Percentiles rank a stretch among this genome's conserved stretches.
phyloP scores from a whole-genome alignment of 2,888 invertebrate genomes.

The Eurois occulta region DNA sequence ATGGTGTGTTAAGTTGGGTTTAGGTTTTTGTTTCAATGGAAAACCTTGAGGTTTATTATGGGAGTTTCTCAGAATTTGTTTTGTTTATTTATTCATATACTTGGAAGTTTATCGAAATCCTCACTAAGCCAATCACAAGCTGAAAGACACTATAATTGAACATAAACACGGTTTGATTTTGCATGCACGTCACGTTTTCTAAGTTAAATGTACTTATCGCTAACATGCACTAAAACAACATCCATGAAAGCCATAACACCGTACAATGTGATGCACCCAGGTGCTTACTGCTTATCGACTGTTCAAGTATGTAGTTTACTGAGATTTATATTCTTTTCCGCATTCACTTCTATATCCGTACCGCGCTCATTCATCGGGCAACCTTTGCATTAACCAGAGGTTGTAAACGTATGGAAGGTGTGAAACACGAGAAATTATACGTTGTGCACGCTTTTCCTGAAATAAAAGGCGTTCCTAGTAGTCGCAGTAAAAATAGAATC shows the following conservation, averaged over 20 bases:
- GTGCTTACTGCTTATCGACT: constrained; percentile 28
- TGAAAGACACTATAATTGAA: not conserved
- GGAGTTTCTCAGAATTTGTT: constrained; percentile 32
- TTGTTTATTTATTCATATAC: constrained; percentile 24
- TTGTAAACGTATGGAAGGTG: constrained; percentile 14
- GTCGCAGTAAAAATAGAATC: not conserved
- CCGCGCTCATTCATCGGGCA: constrained; percentile 19
- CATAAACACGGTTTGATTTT: constrained; percentile 10
- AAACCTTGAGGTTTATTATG: constrained; percentile 20
- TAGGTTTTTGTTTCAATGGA: constrained; percentile 43
- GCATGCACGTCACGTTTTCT: not conserved
- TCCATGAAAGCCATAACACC: constrained; percentile 1
- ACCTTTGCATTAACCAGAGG: constrained; percentile 23
- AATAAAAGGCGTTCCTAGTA: constrained; percentile 14
- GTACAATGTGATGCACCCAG: constrained; percentile 18
- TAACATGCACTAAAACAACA: constrained; percentile 13
- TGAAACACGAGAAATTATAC: not conserved
- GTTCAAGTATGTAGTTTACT: constrained; percentile 40
- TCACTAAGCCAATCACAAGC: constrained; percentile 27
- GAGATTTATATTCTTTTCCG: constrained; percentile 52
- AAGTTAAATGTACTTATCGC: constrained; percentile 13
- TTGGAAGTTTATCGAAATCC: constrained; percentile 28
- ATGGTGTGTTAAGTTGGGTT: constrained; percentile 43
- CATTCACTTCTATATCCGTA: constrained; percentile 52
- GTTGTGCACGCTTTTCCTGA: constrained; percentile 21